Evolutionary conservation across 2,113 vertebrate species (phyloP).

Genomic region (Microtus ochrogaster): DNA sequence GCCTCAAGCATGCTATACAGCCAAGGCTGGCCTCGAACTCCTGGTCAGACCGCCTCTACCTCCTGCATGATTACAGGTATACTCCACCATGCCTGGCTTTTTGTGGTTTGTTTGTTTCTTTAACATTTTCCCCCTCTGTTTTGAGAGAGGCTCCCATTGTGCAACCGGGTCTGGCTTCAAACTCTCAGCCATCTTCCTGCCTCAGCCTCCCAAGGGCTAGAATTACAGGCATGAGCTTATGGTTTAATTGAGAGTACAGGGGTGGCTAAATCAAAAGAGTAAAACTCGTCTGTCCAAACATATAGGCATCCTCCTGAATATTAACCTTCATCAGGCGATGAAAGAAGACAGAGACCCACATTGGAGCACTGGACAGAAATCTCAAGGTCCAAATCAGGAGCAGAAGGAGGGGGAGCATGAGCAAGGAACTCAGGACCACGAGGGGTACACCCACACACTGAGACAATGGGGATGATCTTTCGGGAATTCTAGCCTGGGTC

Average conservation of each 20-base stretch:
- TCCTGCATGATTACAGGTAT: background rate
- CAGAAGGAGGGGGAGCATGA: too few species aligned
- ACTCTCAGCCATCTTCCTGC: background rate
- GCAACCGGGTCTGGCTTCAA: background rate
- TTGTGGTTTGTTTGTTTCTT: background rate
- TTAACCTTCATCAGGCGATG: too few species aligned
- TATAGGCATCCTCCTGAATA: too few species aligned
- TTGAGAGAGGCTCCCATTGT: background rate
- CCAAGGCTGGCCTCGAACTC: background rate
- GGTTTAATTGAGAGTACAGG: background rate
- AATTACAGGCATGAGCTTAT: background rate
- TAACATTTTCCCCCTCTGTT: background rate
- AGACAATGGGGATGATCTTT: too few species aligned
- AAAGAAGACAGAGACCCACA: too few species aligned
- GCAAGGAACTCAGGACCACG: too few species aligned
- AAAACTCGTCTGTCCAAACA: background rate
- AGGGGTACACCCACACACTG: too few species aligned
- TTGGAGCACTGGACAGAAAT: too few species aligned
- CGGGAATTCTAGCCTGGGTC: too few species aligned
- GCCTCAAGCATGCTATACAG: background rate
- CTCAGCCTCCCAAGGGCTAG: background rate
- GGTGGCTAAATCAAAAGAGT: background rate
- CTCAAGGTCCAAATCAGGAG: too few species aligned
- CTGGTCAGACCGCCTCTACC: background rate
- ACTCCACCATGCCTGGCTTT: background rate